phyloP scores from a whole-genome alignment of 2,113 vertebrate species.

The Pantherophis guttatus region DNA sequence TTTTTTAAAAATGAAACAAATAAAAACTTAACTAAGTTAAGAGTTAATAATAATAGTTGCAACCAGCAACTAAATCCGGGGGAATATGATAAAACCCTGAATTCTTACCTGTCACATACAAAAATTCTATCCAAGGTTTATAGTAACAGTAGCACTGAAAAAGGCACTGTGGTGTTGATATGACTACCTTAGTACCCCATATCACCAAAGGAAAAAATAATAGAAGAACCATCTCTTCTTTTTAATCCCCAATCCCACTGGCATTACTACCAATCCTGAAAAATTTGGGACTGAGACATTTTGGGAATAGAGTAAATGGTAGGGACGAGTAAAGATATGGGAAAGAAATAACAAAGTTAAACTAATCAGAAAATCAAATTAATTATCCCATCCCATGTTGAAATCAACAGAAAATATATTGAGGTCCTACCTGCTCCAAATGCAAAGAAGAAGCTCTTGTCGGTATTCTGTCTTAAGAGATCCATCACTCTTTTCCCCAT shows the following conservation, averaged over 20 bases:
- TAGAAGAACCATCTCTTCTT: neutral
- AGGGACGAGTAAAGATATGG: neutral
- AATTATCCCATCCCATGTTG: neutral
- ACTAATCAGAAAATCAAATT: neutral
- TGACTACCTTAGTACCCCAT: neutral
- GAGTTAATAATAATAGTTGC: neutral
- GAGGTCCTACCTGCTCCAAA: conserved; percentile 88
- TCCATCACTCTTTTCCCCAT: conserved; percentile 91
- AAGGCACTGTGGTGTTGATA: neutral
- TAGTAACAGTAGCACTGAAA: neutral
- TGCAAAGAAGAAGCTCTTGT: conserved; percentile 95
- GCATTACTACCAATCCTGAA: neutral
- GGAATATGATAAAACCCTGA: neutral
- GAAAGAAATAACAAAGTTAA: neutral
- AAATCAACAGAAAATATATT: neutral
- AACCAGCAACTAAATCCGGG: neutral
- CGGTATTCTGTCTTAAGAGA: conserved; percentile 82
- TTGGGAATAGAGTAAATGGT: neutral
- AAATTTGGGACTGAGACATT: neutral
- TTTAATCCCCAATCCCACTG: neutral
- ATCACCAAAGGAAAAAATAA: neutral
- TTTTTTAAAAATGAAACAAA: neutral
- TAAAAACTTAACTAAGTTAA: neutral
- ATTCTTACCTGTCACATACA: neutral
- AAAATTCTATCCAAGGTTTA: neutral